Percentiles rank a stretch among this genome's conserved stretches.
phyloP scores from a whole-genome alignment of 2,888 invertebrate species.

The Archaeoteleia sp. region DNA sequence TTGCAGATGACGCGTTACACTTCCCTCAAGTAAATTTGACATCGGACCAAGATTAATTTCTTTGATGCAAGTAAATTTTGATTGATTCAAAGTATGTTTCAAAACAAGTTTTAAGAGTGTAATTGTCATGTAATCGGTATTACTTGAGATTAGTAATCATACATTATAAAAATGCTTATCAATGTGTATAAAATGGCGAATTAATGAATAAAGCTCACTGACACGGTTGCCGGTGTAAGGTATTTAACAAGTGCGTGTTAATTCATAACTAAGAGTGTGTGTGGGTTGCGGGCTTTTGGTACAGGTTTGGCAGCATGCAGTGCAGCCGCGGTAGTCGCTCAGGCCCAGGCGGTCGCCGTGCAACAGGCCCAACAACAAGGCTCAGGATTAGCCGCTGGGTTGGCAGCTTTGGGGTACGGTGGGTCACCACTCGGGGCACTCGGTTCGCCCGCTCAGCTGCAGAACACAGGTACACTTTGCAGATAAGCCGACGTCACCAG shows the following conservation, averaged over 20 bases:
- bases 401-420: constrained; percentile 73
- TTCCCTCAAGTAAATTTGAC: too few relatives aligned
- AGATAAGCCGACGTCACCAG: constrained; percentile 42
- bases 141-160: too few relatives aligned
- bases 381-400: constrained; percentile 73
- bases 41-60: too few relatives aligned
- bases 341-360: constrained; percentile 73
- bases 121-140: too few relatives aligned
- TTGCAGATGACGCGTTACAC: too few relatives aligned
- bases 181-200: constrained; percentile 10
- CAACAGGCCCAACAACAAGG: constrained; percentile 74
- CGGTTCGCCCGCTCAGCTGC: constrained; percentile 74
- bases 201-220: constrained; percentile 24
- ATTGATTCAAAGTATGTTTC: too few relatives aligned
- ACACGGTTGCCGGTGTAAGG: constrained; percentile 58
- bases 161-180: too few relatives aligned
- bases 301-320: constrained; percentile 81
- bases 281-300: constrained; percentile 72
- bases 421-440: constrained; percentile 73
- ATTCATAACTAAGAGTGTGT: constrained; percentile 64
- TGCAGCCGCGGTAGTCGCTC: constrained; percentile 74
- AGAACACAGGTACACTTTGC: constrained; percentile 71
- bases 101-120: too few relatives aligned
- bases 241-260: constrained; percentile 53
- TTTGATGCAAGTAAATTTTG: too few relatives aligned